Base-by-base conservation (phyloP, 2,888 invertebrate species). In the Andrena fulva region DNA sequence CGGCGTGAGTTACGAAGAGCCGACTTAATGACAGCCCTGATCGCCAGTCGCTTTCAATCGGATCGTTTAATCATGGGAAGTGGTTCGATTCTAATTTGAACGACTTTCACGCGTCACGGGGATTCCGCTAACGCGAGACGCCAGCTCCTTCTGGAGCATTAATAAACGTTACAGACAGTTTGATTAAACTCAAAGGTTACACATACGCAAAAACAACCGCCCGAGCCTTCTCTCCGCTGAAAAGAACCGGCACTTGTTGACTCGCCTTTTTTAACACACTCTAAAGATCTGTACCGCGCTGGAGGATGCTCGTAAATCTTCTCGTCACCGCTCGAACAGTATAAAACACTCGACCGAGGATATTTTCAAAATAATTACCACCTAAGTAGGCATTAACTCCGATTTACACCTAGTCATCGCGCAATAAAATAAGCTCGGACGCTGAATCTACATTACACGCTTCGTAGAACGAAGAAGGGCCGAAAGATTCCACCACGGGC, bases 31-130 rank as follows among this genome's bases (percentile, higher is more conserved):
- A 86, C 83, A 87, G 67, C 54, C 60, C 31, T n/a, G 73, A 48
- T 31, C 71, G 80, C 82, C 76, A 70, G 68, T 80, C 78, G 76
- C 76, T 42, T 63, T 42, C 33, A 56, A 70, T 77, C 78, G 79
- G 85, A 82, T 84, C 81, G 80, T 85, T 89, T 85, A 72, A 87
- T 89, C 84, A 86, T 77, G 85, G 74, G 77, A 82, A 86, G 83
- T 80, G 86, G 70, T 76, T 75, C 76, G 82, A 62, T 76, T 86
- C 77, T 69, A 77, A 85, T 85, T 86, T 72, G 64, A 77, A 67
- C 42, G 70, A 54, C 60, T 68, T 69, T 77, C 80, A 35, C 64
- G 27, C 60, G 66, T 75, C 68, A 62, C 60, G 16, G 4, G 24
- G 27, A 66, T 24, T 66, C 29, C 24, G 31, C 8, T 27, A 16